phyloP scores from a whole-genome alignment of 2,888 invertebrate genomes.

The Nomada lathburiana region DNA sequence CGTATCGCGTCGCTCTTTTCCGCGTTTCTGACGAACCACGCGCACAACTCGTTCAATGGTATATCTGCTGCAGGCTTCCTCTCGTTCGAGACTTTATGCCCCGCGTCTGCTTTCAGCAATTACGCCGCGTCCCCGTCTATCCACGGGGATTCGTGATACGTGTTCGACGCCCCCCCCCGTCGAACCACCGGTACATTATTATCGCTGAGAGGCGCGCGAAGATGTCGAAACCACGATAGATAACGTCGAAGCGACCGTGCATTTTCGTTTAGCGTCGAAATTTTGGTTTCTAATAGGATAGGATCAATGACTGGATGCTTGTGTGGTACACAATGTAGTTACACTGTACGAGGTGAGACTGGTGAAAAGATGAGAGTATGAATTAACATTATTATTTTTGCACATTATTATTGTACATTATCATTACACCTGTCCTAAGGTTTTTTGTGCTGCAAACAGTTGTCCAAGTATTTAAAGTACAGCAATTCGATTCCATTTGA shows the following conservation, averaged over 20 bases:
- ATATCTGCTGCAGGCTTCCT: slow-evolving; percentile 21
- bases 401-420: no score
- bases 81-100: slow-evolving; percentile 30
- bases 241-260: neutral
- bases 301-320: neutral
- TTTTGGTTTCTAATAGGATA: neutral
- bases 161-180: slow-evolving; percentile 15
- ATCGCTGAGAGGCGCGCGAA: slow-evolving; percentile 11
- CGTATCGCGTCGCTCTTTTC: slow-evolving; percentile 30
- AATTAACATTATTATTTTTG: no score
- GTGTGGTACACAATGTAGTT: slow-evolving; percentile 16
- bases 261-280: slow-evolving; percentile 1
- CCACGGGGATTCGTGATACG: slow-evolving; percentile 12
- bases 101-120: slow-evolving; percentile 43
- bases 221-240: slow-evolving; percentile 27
- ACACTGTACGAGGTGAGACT: no score
- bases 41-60: slow-evolving; percentile 30
- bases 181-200: slow-evolving; percentile 8
- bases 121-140: slow-evolving; percentile 40
- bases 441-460: no score
- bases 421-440: no score
- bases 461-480: no score
- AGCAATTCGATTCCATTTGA: no score
- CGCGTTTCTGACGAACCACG: slow-evolving; percentile 19
- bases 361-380: no score